phyloP scores from a whole-genome alignment of 2,797 vertebrate species.

The Naso thynnoides region DNA sequence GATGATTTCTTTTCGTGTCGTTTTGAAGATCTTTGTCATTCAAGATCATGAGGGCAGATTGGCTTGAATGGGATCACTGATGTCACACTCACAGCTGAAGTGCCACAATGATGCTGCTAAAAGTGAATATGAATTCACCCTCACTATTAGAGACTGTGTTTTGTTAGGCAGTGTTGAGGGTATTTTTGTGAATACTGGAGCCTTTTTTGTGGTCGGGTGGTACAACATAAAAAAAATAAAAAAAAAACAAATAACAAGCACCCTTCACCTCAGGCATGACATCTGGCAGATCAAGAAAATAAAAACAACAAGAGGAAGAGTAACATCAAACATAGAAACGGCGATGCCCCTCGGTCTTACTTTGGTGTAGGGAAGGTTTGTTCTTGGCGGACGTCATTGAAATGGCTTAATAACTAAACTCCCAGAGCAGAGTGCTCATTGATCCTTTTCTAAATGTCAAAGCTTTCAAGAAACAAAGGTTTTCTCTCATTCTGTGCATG shows the following conservation, averaged over 20 bases:
- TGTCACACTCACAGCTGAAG: constrained; percentile 38
- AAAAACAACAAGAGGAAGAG: constrained; percentile 21
- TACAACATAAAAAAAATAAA: constrained; percentile 22
- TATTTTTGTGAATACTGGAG: constrained; percentile 34
- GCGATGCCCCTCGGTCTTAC: neutral
- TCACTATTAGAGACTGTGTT: constrained; percentile 68
- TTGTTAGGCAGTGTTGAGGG: constrained; percentile 56
- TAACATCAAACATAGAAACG: constrained; percentile 12
- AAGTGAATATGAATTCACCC: no score
- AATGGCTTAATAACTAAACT: constrained; percentile 38
- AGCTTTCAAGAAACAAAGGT: constrained; percentile 3
- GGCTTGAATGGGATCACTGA: constrained; percentile 59
- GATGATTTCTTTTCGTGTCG: constrained; percentile 19
- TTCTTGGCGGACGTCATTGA: constrained; percentile 44
- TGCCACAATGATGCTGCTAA: constrained; percentile 34
- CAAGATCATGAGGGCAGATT: constrained; percentile 58
- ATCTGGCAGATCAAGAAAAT: constrained; percentile 68
- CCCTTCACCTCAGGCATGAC: constrained; percentile 66
- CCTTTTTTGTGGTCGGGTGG: neutral
- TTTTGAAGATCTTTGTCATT: constrained; percentile 47
- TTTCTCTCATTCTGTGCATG: neutral
- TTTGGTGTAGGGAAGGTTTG: constrained; percentile 43
- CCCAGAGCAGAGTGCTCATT: constrained; percentile 40
- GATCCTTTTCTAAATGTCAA: constrained; percentile 48
- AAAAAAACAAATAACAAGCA: constrained; percentile 31